Percentiles rank a stretch among this genome's conserved stretches.
phyloP scores from a whole-genome alignment of 2,797 vertebrate genomes.

The Vespertilio murinus region DNA sequence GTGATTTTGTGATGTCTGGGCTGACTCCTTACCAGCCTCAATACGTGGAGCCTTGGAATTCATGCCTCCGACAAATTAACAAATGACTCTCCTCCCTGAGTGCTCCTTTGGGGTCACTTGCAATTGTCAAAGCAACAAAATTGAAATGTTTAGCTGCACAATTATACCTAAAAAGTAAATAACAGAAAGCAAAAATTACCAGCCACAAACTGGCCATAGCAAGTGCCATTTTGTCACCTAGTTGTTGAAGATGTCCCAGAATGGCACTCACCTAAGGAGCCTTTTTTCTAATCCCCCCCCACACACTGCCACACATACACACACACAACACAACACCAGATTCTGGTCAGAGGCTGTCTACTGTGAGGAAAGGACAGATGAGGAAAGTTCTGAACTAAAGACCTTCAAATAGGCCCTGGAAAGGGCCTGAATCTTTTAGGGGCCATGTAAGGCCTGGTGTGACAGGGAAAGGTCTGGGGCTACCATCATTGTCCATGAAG shows the following conservation, averaged over 20 bases:
- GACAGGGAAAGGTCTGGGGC: too few relatives aligned
- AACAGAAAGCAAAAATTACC: not conserved
- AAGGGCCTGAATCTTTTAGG: not conserved
- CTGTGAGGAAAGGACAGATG: not conserved
- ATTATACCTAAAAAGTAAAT: not conserved
- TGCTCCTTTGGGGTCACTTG: not conserved
- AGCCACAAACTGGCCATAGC: not conserved
- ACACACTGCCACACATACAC: too few relatives aligned
- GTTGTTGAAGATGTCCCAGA: not conserved
- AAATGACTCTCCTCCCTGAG: not conserved
- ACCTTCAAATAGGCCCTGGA: not conserved
- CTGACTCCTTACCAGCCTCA: not conserved
- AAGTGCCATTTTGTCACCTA: not conserved
- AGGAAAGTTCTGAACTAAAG: not conserved
- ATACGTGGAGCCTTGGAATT: not conserved
- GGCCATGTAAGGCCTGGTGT: not conserved
- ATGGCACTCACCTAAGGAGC: not conserved
- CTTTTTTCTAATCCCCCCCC: not conserved
- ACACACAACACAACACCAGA: not conserved
- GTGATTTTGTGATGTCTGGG: not conserved
- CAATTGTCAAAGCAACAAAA: not conserved
- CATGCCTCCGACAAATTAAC: not conserved
- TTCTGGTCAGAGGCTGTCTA: not conserved
- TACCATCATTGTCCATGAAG: fast-evolving
- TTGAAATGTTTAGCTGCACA: constrained; percentile 4